Conservation (phyloP, 2,797 vertebrate genomes). For the Lutjanus argentimaculatus region DNA sequence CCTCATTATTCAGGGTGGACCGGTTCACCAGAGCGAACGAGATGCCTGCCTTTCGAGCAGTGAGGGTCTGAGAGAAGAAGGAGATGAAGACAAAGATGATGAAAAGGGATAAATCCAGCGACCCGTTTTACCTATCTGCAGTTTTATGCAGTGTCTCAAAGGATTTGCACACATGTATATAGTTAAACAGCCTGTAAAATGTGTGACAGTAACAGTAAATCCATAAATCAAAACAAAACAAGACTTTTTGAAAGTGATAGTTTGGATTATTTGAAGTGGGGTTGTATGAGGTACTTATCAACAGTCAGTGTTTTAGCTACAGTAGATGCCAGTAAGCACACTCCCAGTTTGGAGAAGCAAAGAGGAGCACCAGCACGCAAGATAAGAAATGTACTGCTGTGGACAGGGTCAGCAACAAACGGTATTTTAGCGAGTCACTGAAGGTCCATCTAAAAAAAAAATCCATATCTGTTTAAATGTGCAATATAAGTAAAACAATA, state of each 20-base stretch:
- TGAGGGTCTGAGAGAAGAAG: constrained; percentile 88
- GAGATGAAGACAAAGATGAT: constrained; percentile 6
- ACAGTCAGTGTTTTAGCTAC: too few relatives aligned
- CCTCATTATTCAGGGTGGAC: constrained; percentile 95
- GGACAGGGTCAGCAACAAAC: too few relatives aligned
- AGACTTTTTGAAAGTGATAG: not conserved
- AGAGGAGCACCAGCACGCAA: too few relatives aligned
- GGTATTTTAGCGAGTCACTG: too few relatives aligned
- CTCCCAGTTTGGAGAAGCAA: too few relatives aligned
- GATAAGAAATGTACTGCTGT: too few relatives aligned
- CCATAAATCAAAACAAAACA: constrained; percentile 6
- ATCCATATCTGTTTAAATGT: too few relatives aligned
- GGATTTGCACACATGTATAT: constrained; percentile 24
- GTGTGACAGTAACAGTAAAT: not conserved
- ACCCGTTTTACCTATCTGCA: constrained; percentile 30
- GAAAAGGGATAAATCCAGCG: constrained; percentile 32
- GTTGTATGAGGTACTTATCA: too few relatives aligned
- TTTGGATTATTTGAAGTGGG: too few relatives aligned
- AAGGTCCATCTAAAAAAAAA: too few relatives aligned
- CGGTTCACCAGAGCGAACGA: constrained; percentile 96
- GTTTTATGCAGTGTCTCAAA: constrained; percentile 7
- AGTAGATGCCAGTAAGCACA: too few relatives aligned
- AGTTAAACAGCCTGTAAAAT: constrained; percentile 11
- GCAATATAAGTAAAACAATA: too few relatives aligned
- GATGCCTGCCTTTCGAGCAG: constrained; percentile 98